Conservation (phyloP, 1,140 invertebrate genomes). For the Drosophila guanche region DNA sequence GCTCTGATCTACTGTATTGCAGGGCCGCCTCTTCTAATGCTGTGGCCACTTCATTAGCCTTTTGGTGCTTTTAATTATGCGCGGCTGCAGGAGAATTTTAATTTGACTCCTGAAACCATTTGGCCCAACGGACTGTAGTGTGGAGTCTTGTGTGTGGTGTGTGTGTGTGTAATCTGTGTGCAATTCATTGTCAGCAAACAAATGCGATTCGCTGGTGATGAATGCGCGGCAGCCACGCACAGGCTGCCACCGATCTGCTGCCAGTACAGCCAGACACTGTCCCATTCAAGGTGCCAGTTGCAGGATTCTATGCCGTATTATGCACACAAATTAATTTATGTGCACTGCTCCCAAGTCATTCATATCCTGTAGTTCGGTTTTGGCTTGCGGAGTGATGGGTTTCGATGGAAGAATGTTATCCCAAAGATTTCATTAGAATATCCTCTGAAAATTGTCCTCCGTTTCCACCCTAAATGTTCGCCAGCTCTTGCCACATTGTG, state of each 20-base stretch:
- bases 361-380: no score
- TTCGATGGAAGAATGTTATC: no score
- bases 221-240: slow-evolving; percentile 76
- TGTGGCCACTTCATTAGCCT: slow-evolving; percentile 67
- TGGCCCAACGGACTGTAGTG: background rate
- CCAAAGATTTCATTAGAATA: no score
- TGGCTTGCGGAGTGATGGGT: no score
- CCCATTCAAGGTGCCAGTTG: no score
- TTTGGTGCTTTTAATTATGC: slow-evolving; percentile 72
- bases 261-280: background rate
- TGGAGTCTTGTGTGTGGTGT: no score
- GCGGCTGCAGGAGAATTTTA: slow-evolving; percentile 62
- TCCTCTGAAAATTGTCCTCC: no score
- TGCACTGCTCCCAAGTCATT: slow-evolving; percentile 19
- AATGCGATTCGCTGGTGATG: slow-evolving; percentile 74
- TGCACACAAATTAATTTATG: slow-evolving; percentile 81
- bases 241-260: slow-evolving; percentile 23
- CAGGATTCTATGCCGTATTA: slow-evolving; percentile 72
- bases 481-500: no score
- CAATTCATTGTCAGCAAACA: slow-evolving; percentile 83
- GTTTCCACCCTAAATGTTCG: no score
- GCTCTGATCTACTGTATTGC: no score
- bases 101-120: slow-evolving; percentile 44
- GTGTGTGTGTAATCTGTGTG: slow-evolving; percentile 27
- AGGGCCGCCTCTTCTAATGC: slow-evolving; percentile 52